A percentile compares a stretch with the other conserved stretches of the same genome.
Evolutionary conservation across 2,888 invertebrate species (phyloP).

Genomic region (Rhingia rostrata): DNA sequence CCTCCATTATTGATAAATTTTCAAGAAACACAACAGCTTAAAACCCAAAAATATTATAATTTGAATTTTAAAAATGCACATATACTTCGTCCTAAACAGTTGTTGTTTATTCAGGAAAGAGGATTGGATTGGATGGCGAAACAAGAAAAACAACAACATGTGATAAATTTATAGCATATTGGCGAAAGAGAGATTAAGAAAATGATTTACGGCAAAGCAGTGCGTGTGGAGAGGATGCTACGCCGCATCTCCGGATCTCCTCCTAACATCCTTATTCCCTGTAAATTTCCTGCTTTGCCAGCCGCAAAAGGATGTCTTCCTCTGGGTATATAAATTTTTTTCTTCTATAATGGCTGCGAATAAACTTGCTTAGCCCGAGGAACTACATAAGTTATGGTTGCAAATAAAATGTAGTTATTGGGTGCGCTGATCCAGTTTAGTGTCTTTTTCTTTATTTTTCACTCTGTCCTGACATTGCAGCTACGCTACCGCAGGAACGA

Average conservation of each 20-base stretch:
- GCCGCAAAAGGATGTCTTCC: slow-evolving; percentile 45
- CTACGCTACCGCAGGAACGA: neutral
- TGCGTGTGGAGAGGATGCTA: slow-evolving; percentile 57
- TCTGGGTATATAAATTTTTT: neutral
- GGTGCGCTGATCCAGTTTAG: slow-evolving; percentile 64
- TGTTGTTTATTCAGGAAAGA: slow-evolving; percentile 9
- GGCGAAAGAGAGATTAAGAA: slow-evolving; percentile 73
- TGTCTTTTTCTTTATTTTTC: slow-evolving; percentile 1
- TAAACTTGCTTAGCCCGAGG: slow-evolving; percentile 64
- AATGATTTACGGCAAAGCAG: slow-evolving; percentile 67
- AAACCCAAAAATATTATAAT: slow-evolving; percentile 43
- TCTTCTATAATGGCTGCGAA: slow-evolving; percentile 26
- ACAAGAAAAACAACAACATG: slow-evolving; percentile 53
- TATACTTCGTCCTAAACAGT: neutral
- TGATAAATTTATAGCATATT: slow-evolving; percentile 74
- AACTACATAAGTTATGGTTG: slow-evolving; percentile 71
- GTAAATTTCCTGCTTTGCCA: slow-evolving; percentile 49
- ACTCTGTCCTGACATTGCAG: neutral
- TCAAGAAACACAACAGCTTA: slow-evolving; percentile 20
- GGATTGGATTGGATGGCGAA: slow-evolving; percentile 17
- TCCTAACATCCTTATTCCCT: slow-evolving; percentile 59
- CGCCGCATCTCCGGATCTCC: slow-evolving; percentile 54
- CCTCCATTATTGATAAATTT: no score
- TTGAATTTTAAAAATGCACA: slow-evolving; percentile 55
- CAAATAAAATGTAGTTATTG: slow-evolving; percentile 73